Evolutionary conservation across 2,888 invertebrate genomes (phyloP).

Genomic region (Thymelicus sylvestris): DNA sequence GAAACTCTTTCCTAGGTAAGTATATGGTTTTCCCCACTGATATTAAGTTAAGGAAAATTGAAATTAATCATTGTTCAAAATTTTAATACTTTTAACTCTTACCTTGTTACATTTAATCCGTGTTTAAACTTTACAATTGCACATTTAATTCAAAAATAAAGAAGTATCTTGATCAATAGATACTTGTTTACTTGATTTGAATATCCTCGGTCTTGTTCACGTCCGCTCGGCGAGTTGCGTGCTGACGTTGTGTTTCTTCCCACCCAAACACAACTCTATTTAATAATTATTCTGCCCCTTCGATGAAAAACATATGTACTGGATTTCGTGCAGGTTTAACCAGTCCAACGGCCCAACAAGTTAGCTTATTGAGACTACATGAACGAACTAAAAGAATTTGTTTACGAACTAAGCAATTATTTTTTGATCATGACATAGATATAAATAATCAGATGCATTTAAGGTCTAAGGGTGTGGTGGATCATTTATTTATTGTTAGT

Average conservation of each 20-base stretch:
- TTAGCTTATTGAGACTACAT: not conserved
- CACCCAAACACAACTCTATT: slow-evolving; percentile 4
- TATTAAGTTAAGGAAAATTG: not conserved
- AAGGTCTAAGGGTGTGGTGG: not conserved
- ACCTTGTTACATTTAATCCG: not conserved
- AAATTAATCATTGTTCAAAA: too few species aligned
- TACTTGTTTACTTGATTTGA: not conserved
- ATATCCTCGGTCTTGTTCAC: slow-evolving; percentile 5
- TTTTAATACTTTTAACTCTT: not conserved
- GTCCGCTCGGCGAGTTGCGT: slow-evolving; percentile 27
- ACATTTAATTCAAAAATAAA: not conserved
- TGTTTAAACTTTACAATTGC: not conserved
- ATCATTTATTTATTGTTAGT: too few species aligned
- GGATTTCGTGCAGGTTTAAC: slow-evolving; percentile 24
- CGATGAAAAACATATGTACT: slow-evolving; percentile 11
- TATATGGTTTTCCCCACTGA: not conserved
- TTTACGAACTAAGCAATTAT: not conserved
- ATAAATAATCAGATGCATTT: not conserved
- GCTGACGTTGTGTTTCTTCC: slow-evolving; percentile 32
- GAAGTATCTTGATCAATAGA: not conserved
- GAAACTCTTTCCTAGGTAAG: not conserved
- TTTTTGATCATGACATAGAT: slow-evolving; percentile 27
- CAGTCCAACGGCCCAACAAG: slow-evolving; percentile 10
- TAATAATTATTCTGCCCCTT: slow-evolving; percentile 9
- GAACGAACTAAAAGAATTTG: slow-evolving; percentile 3